Conservation (phyloP, 2,797 vertebrate species). For the Falco naumanni region DNA sequence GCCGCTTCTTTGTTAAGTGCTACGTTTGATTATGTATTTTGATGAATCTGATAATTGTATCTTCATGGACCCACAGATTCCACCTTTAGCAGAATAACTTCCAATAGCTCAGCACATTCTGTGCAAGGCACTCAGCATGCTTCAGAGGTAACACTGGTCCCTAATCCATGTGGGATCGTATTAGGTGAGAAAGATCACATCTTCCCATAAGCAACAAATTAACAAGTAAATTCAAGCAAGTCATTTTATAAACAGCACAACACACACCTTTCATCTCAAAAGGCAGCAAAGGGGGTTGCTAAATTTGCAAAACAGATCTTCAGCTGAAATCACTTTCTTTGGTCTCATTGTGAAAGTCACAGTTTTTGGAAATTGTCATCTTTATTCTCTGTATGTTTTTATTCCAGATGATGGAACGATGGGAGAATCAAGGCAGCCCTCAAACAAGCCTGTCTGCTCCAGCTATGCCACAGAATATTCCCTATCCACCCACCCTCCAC, state of each 20-base stretch:
- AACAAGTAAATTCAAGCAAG: neutral
- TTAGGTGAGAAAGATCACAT: neutral
- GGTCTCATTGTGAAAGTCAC: neutral
- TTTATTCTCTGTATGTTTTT: constrained; percentile 42
- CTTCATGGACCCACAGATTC: neutral
- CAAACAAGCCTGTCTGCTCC: constrained; percentile 91
- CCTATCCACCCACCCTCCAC: constrained; percentile 89
- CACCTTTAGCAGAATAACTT: neutral
- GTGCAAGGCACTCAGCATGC: neutral
- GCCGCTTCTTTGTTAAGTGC: neutral
- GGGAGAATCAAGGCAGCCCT: constrained; percentile 93
- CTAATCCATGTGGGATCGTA: neutral
- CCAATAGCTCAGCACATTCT: neutral
- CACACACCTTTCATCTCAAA: neutral
- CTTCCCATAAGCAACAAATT: neutral
- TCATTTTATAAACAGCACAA: neutral
- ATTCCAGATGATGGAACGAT: constrained; percentile 94
- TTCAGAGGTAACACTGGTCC: neutral
- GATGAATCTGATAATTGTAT: neutral
- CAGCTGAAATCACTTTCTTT: neutral
- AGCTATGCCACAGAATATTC: constrained; percentile 87
- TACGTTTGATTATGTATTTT: neutral
- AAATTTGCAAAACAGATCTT: neutral
- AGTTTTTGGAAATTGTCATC: neutral
- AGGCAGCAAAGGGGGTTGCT: neutral